Base-by-base conservation (phyloP, 2,113 vertebrate species). In the Aythya baeri region DNA sequence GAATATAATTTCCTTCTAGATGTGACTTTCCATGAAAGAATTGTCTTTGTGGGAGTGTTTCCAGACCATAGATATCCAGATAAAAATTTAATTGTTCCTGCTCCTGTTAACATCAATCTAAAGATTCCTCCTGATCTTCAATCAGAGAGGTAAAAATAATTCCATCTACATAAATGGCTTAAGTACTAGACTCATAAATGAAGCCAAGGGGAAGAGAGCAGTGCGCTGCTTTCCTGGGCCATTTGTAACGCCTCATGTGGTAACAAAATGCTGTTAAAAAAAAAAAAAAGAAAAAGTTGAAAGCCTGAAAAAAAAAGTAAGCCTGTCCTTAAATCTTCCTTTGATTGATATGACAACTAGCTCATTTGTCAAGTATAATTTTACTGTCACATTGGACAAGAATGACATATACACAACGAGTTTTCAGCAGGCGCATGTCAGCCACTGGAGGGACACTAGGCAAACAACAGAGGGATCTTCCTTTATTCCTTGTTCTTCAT, bases 381-480 rank as follows among this genome's bases (percentile, higher is more conserved):
- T 82, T 29, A 20, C 21, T 70, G 62, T 73, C 6, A 15, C 16
- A 7, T 50, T 49, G 58, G 62, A 17, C 11, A 15, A 29, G 43
- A 46, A 31, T 65, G 73, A 72, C 66, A 58, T 9, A 22, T 5
- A 16, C 29, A 32, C 22, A 23, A 5, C 15, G 25, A 31, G 6
- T 58, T 59, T 90, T 55, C 86, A 75, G 20, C 61, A 63, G 50
- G n/a, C 22, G 71, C 22, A 4, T 23, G 22, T 57, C 74, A 87
- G 58, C 14, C 49, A 50, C 21, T 12, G 46, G 5, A 66, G 31
- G 18, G 44, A 29, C 0, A 3, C 32, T 63, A 68, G 57, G 41
- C 50, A 27, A 0, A 3, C 0, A 0, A 29, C 38, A 73, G 7
- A 84, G 13, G 7, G 9, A 58, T 54, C 21, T 62, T 77, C 38